Evolutionary conservation across 2,888 invertebrate genomes (phyloP), one percentile per base, ranked within the genome.

Genomic region (Pseudococcus jackbeardsleyi): DNA sequence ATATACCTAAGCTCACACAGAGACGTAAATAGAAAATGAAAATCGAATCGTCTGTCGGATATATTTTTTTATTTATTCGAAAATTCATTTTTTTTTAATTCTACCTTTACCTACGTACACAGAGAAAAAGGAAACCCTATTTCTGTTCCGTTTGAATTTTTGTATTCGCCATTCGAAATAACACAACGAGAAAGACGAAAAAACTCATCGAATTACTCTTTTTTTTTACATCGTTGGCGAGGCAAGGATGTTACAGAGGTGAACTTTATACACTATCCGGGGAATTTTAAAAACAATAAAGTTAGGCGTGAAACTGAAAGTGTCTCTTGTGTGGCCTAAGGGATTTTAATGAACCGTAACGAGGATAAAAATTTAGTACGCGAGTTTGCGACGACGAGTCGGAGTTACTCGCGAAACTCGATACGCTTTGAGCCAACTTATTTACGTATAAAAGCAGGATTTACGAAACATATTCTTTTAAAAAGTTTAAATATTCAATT

Each of bases 401-500:
- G 39, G 15, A 46, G 79, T 33, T 82, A 22, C 79, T 46, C 46
- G n/a, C 79, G 42, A 46, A 82, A 82, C 79, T 82, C 46, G 42
- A 82, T 82, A 82, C 79, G 79, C 79, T 42, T 82, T 82, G 15
- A 82, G 79, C 39, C n/a, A 82, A 82, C 39, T 42, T 82, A 33
- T 59, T 59, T 59, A 59, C 59, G 59, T 64, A 64, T 12, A 64
- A 59, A 54, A 64, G 64, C 22, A 82, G 79, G 42, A 82, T 82
- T 82, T 82, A 46, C 79, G 3, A 82, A 82, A 82, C 79, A 42
- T 42, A 77, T 46, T 82, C 79, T 46, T 42, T 82, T 82, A 46
- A 72, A 82, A 82, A 82, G 79, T 82, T 82, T 82, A 82, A 82
- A 82, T 82, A 82, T 82, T 82, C 79, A 46, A 82, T 82, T 82